Percentiles rank a stretch among this genome's conserved stretches.
Evolutionary conservation across 2,113 vertebrate species (phyloP).

Genomic region (Sialia sialis): DNA sequence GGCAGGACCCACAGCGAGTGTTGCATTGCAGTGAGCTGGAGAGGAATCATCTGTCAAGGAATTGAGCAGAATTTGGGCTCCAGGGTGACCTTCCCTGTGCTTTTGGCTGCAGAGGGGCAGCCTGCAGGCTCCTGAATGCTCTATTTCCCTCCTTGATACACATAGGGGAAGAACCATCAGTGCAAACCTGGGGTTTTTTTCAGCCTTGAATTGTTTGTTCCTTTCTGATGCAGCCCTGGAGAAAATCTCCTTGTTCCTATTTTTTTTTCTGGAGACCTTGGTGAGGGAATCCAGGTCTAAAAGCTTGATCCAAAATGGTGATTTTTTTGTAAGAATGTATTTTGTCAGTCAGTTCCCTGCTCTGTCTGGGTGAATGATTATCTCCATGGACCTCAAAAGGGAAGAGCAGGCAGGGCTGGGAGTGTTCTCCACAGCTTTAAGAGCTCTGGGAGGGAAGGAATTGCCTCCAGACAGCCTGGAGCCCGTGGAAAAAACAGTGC

Average conservation of each 20-base stretch:
- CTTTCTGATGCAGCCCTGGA: background rate
- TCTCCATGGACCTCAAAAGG: background rate
- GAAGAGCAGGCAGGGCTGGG: background rate
- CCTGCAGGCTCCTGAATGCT: background rate
- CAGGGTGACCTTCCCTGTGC: background rate
- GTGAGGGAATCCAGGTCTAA: background rate
- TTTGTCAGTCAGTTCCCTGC: background rate
- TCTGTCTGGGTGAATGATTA: background rate
- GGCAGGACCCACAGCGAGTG: background rate
- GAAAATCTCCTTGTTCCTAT: fast-evolving
- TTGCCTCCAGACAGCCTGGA: background rate
- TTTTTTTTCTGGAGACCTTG: background rate
- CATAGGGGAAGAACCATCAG: background rate
- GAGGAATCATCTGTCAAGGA: background rate
- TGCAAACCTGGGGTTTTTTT: background rate
- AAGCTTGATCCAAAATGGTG: background rate
- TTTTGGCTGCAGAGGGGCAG: background rate
- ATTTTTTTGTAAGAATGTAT: background rate
- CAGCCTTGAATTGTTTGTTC: background rate
- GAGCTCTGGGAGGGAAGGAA: background rate
- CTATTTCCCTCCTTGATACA: background rate
- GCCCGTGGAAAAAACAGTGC: background rate
- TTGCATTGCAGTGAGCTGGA: constrained; percentile 16
- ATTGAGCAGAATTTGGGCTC: background rate
- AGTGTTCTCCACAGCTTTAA: background rate